A percentile compares a stretch with the other conserved stretches of the same genome.
Conservation (phyloP, 2,113 vertebrate species). For the Callospermophilus lateralis region DNA sequence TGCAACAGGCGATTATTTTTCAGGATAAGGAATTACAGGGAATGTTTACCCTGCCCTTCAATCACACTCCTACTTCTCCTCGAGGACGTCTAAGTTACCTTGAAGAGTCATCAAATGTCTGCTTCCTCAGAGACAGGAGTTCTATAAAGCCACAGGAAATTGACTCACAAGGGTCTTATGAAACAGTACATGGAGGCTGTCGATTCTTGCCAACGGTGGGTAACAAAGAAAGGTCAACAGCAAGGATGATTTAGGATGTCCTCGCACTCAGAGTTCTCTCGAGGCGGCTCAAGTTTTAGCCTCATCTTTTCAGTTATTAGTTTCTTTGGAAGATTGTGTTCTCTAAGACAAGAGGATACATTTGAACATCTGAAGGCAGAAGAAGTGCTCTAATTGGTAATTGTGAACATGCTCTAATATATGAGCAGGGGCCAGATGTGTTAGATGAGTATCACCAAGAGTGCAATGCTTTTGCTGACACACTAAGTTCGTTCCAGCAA, state of each 20-base stretch:
- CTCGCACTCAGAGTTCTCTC: neutral
- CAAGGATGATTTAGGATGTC: neutral
- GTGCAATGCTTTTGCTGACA: neutral
- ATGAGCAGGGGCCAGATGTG: conserved; percentile 21
- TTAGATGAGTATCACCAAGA: neutral
- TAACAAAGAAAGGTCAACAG: neutral
- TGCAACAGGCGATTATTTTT: neutral
- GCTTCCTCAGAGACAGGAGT: neutral
- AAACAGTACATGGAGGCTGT: neutral
- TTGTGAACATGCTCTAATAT: neutral
- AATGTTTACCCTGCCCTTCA: neutral
- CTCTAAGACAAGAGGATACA: neutral
- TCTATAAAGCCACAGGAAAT: neutral
- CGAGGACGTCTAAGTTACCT: neutral
- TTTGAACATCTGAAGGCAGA: neutral
- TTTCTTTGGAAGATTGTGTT: neutral
- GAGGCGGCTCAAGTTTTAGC: neutral
- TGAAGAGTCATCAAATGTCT: neutral
- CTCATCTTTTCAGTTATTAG: neutral
- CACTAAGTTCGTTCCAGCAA: neutral
- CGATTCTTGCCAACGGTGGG: neutral
- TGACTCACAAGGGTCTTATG: neutral
- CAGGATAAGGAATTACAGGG: neutral
- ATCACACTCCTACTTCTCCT: neutral
- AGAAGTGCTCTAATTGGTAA: conserved; percentile 28